phyloP scores from a whole-genome alignment of 2,888 invertebrate species.

The Clepsis dumicolana region DNA sequence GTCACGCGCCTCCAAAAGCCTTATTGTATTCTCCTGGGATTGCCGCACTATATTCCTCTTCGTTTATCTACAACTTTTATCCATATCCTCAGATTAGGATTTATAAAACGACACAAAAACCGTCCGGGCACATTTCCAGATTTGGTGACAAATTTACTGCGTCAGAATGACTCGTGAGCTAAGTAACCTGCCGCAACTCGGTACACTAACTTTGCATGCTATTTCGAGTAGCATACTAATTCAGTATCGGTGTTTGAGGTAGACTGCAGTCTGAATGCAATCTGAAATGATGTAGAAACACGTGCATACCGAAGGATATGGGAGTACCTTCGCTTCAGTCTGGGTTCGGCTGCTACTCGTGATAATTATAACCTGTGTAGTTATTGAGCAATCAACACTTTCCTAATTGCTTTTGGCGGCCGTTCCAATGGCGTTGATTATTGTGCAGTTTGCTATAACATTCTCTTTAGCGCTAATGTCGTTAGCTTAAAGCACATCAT shows the following conservation, averaged over 20 bases:
- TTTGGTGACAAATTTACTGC: not conserved
- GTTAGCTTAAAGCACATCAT: slow-evolving; percentile 20
- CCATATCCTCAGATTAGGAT: slow-evolving; percentile 32
- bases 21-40: slow-evolving; percentile 52
- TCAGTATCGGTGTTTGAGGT: slow-evolving; percentile 20
- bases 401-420: slow-evolving; percentile 56
- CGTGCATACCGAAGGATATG: not conserved
- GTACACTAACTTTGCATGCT: slow-evolving; percentile 23
- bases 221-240: slow-evolving; percentile 37
- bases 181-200: slow-evolving; percentile 16
- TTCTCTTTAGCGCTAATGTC: slow-evolving; percentile 48
- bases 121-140: not conserved
- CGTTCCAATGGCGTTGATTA: slow-evolving; percentile 56
- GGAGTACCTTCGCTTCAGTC: not conserved
- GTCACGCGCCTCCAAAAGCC: slow-evolving; percentile 51
- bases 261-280: slow-evolving; percentile 23
- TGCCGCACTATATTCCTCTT: slow-evolving; percentile 44
- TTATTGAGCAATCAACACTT: slow-evolving; percentile 44
- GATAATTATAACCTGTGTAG: slow-evolving; percentile 9
- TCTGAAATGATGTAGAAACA: slow-evolving; percentile 24
- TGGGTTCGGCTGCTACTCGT: not conserved
- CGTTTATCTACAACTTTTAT: slow-evolving; percentile 38
- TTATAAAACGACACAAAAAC: slow-evolving; percentile 27
- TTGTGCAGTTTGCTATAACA: slow-evolving; percentile 51
- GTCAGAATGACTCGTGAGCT: slow-evolving; percentile 17